phyloP scores from a whole-genome alignment of 2,797 vertebrate genomes.

The Alca torda region DNA sequence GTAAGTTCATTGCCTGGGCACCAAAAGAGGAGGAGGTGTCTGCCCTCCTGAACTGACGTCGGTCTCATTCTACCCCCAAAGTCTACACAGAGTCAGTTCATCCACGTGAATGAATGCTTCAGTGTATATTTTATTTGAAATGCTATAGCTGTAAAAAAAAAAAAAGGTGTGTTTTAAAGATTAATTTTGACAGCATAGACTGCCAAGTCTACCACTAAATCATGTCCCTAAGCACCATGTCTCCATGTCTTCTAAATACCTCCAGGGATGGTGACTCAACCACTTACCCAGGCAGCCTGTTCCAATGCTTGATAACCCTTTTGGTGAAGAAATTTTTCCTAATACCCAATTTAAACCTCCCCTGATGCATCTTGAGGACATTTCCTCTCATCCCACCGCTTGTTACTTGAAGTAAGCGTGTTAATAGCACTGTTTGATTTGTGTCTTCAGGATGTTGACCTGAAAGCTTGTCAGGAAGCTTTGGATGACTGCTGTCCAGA shows the following conservation, averaged over 20 bases:
- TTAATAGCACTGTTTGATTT: not conserved
- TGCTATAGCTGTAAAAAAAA: not conserved
- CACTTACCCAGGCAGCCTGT: not conserved
- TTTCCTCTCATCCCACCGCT: not conserved
- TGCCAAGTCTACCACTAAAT: not conserved
- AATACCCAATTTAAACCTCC: not conserved
- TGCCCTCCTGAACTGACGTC: not conserved
- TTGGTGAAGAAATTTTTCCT: not conserved
- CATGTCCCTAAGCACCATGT: not conserved
- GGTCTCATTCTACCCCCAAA: not conserved
- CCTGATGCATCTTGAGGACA: not conserved
- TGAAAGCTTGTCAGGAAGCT: slow-evolving; percentile 3
- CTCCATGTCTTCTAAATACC: not conserved
- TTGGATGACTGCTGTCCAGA: not conserved
- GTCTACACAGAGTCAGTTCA: not conserved
- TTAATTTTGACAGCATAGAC: not conserved
- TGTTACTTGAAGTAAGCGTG: not conserved
- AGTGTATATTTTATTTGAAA: not conserved
- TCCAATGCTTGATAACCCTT: not conserved
- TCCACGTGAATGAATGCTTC: not conserved
- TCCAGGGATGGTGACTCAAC: not conserved
- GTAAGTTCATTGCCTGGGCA: not conserved
- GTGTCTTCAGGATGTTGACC: slow-evolving; percentile 39
- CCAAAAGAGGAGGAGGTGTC: not conserved
- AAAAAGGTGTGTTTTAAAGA: not conserved